phyloP scores from a whole-genome alignment of 2,797 vertebrate genomes.

The Danio aesculapii region DNA sequence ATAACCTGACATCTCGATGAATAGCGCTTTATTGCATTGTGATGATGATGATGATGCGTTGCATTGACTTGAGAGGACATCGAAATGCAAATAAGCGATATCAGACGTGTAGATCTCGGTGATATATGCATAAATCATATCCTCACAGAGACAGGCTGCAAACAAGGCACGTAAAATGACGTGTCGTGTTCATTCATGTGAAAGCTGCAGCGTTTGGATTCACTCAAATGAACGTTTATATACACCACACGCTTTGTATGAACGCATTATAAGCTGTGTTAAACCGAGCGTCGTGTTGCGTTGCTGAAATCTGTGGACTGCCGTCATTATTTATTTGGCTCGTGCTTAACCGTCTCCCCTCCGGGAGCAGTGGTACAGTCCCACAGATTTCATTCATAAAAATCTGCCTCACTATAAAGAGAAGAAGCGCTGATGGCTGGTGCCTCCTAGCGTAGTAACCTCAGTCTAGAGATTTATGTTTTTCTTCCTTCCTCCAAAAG shows the following conservation, averaged over 20 bases:
- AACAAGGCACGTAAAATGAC: slow-evolving; percentile 45
- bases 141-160: background rate
- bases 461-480: background rate
- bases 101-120: background rate
- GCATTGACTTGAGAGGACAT: background rate
- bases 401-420: slow-evolving; percentile 84
- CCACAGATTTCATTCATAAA: slow-evolving; percentile 89
- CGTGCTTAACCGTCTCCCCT: slow-evolving; percentile 51
- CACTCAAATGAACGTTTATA: background rate
- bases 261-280: background rate
- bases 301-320: slow-evolving; percentile 6
- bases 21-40: background rate
- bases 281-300: background rate
- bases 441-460: slow-evolving; percentile 54
- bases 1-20: background rate
- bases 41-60: background rate
- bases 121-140: slow-evolving; percentile 22
- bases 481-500: background rate
- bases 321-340: slow-evolving; percentile 37
- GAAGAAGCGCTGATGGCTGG: slow-evolving; percentile 71
- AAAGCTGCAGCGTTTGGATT: background rate
- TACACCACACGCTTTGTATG: background rate
- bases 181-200: slow-evolving; percentile 16
- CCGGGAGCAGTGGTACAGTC: slow-evolving; percentile 77
- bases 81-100: background rate